Evolutionary conservation across 2,888 invertebrate genomes (phyloP).

Genomic region (Cactoblastis cactorum): DNA sequence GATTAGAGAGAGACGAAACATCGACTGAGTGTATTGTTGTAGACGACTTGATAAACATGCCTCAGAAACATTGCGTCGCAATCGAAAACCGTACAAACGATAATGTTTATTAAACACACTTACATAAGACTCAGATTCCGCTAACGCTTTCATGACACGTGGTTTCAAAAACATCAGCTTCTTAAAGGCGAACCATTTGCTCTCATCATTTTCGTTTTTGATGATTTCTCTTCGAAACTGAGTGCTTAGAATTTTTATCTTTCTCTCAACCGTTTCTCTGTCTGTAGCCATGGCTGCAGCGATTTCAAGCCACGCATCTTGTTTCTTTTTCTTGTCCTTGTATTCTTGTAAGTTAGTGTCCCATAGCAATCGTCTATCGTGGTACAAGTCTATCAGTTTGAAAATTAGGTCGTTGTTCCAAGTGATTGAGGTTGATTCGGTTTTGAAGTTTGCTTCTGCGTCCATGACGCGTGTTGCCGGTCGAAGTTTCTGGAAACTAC

Average conservation of each 20-base stretch:
- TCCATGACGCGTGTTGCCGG: background rate
- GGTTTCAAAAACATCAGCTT: slow-evolving; percentile 3
- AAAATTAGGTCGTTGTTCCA: slow-evolving; percentile 6
- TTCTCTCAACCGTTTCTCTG: background rate
- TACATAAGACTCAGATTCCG: background rate
- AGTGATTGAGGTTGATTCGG: background rate
- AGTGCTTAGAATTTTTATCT: background rate
- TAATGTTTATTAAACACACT: background rate
- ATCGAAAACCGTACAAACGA: no score
- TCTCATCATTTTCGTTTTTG: slow-evolving; percentile 1
- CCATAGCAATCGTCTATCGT: background rate
- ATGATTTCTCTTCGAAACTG: slow-evolving; percentile 9
- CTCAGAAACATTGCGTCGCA: no score
- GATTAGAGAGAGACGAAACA: no score
- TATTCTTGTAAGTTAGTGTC: background rate
- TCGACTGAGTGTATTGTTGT: no score
- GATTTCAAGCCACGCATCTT: background rate
- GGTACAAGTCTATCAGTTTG: background rate
- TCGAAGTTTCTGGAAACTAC: background rate
- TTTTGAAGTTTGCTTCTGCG: no score
- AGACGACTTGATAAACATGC: no score
- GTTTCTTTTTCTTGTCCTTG: slow-evolving; percentile 4
- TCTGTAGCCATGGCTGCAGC: background rate
- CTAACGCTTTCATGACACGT: background rate
- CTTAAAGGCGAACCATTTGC: slow-evolving; percentile 9